phyloP scores from a whole-genome alignment of 2,888 invertebrate species.

The Diachrysia chrysitis region DNA sequence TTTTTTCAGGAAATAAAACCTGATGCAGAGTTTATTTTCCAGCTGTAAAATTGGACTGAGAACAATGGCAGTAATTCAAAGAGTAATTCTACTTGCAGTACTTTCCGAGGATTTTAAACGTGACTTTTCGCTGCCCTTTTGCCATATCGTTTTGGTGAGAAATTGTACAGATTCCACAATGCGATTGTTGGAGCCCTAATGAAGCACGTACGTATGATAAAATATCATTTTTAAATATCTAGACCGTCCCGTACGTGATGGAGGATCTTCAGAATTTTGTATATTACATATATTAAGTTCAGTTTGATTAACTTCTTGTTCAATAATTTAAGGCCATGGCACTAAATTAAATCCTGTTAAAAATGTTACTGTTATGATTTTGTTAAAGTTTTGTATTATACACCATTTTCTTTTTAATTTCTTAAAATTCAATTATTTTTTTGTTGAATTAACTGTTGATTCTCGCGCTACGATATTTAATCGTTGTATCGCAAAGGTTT shows the following conservation, averaged over 20 bases:
- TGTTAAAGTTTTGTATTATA: no score
- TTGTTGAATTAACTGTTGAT: no score
- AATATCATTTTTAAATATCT: conserved; percentile 4
- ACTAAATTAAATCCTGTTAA: no score
- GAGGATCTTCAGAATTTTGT: background rate
- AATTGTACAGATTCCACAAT: background rate
- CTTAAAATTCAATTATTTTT: no score
- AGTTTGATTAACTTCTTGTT: no score
- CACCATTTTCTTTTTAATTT: no score
- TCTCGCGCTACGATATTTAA: no score
- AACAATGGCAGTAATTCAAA: background rate
- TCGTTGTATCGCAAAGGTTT: no score
- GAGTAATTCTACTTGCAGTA: background rate
- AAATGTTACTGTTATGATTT: no score
- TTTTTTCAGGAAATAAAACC: background rate
- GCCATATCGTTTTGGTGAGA: background rate
- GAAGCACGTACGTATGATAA: background rate
- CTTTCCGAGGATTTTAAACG: background rate
- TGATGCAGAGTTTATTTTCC: background rate
- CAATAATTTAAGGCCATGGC: no score
- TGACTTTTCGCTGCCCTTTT: background rate
- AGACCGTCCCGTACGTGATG: background rate
- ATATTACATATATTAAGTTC: background rate
- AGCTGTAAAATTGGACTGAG: background rate
- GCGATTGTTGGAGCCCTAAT: background rate